These are phyloP conservation scores for Hydrotaea diabolus DNA, from an alignment of 2,888 invertebrate species.

Conservation along the genomic window DNA sequence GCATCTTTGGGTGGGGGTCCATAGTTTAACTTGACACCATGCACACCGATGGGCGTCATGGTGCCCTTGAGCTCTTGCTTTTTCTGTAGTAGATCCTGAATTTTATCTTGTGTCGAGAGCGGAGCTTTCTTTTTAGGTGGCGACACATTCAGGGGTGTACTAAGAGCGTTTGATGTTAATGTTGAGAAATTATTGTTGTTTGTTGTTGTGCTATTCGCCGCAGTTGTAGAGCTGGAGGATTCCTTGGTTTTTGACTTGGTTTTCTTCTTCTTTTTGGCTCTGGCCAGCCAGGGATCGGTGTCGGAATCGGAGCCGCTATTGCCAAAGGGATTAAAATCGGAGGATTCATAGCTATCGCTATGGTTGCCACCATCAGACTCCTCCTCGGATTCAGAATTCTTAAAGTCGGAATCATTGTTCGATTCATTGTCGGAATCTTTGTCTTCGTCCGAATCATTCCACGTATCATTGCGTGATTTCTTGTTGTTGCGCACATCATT, in stretches of 20 bases:
- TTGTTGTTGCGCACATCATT: conserved; percentile 67
- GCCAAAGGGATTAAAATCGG: conserved; percentile 94
- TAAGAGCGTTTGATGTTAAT: not conserved
- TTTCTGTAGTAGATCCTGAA: conserved; percentile 85
- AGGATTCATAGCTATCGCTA: conserved; percentile 85
- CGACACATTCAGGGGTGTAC: conserved; percentile 8
- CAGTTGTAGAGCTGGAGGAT: conserved; percentile 56
- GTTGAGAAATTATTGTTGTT: conserved; percentile 42
- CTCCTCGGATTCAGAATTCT: conserved; percentile 81
- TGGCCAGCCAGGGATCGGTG: conserved; percentile 91
- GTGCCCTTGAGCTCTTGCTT: conserved; percentile 80
- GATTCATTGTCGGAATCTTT: conserved; percentile 82
- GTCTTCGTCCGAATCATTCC: conserved; percentile 75
- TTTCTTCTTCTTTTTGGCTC: conserved; percentile 83
- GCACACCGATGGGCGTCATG: conserved; percentile 77
- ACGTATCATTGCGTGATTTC: conserved; percentile 83
- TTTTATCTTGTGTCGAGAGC: conserved; percentile 89
- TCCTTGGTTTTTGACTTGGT: conserved; percentile 73
- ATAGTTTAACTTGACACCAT: conserved; percentile 78
- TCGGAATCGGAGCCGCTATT: conserved; percentile 91
- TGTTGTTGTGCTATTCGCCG: conserved; percentile 21
- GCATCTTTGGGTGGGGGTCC: conserved; percentile 89
- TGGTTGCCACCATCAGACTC: conserved; percentile 80
- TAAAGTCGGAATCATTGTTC: conserved; percentile 77
- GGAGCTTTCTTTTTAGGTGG: conserved; percentile 72